Conservation (phyloP, 2,888 invertebrate genomes). For the Lypha dubia region DNA sequence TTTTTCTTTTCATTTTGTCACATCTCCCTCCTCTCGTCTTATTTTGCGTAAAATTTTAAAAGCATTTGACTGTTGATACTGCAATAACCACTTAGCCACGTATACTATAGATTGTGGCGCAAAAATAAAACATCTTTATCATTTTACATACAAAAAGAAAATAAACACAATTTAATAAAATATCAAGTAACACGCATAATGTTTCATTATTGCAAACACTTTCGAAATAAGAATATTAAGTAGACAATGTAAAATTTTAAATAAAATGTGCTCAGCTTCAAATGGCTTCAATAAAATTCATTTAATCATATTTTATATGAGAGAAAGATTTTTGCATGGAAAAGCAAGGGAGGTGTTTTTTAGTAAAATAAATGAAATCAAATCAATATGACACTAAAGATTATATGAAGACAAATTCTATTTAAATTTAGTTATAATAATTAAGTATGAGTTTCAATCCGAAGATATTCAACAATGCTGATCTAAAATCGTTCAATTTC, state of each 20-base stretch:
- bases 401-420: background rate
- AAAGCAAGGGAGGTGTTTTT: no score
- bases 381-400: background rate
- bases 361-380: no score
- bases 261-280: background rate
- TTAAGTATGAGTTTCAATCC: no score
- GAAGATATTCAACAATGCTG: no score
- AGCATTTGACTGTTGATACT: conserved; percentile 26
- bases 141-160: background rate
- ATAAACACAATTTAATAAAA: background rate
- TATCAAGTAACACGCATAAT: conserved; percentile 24
- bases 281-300: background rate
- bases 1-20: background rate
- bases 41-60: background rate
- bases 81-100: conserved; percentile 48
- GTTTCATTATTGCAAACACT: conserved; percentile 16
- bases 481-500: no score
- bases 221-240: conserved; percentile 1
- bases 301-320: background rate
- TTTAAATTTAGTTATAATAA: no score
- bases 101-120: conserved; percentile 10
- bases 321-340: no score
- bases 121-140: conserved; percentile 23
- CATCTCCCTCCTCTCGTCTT: background rate
- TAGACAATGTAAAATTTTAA: background rate